Evolutionary conservation across 2,888 invertebrate genomes (phyloP).

Genomic region (Campoletis raptor): DNA sequence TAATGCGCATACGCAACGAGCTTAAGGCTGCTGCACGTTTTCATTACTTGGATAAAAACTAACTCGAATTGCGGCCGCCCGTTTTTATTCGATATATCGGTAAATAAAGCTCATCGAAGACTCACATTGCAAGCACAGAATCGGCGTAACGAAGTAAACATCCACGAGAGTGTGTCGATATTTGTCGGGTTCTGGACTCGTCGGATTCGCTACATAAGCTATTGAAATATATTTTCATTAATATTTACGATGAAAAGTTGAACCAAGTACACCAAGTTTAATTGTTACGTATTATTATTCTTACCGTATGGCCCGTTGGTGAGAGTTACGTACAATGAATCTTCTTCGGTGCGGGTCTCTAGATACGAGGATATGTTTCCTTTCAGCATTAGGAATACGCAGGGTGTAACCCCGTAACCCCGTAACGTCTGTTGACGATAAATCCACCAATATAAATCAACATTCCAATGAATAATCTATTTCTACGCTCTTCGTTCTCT

Average conservation of each 20-base stretch:
- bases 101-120: constrained; percentile 70
- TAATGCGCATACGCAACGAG: constrained; percentile 3
- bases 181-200: constrained; percentile 75
- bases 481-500: background rate
- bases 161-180: constrained; percentile 85
- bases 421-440: constrained; percentile 46
- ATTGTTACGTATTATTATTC: background rate
- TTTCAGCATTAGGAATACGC: constrained; percentile 84
- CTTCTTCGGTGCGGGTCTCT: constrained; percentile 83
- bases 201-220: constrained; percentile 81
- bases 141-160: constrained; percentile 86
- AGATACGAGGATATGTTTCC: constrained; percentile 83
- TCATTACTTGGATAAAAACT: too few relatives aligned
- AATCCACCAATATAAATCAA: background rate
- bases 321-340: constrained; percentile 83
- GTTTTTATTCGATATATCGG: too few relatives aligned
- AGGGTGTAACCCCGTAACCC: constrained; percentile 78
- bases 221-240: background rate
- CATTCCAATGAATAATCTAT: too few relatives aligned
- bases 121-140: constrained; percentile 87
- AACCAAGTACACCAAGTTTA: too few relatives aligned
- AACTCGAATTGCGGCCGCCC: background rate
- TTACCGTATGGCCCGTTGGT: constrained; percentile 83
- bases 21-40: background rate
- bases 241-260: too few relatives aligned